Evolutionary conservation across 2,888 invertebrate genomes (phyloP), one percentile per base, ranked within the genome.

Genomic region (Cheilosia grossa): DNA sequence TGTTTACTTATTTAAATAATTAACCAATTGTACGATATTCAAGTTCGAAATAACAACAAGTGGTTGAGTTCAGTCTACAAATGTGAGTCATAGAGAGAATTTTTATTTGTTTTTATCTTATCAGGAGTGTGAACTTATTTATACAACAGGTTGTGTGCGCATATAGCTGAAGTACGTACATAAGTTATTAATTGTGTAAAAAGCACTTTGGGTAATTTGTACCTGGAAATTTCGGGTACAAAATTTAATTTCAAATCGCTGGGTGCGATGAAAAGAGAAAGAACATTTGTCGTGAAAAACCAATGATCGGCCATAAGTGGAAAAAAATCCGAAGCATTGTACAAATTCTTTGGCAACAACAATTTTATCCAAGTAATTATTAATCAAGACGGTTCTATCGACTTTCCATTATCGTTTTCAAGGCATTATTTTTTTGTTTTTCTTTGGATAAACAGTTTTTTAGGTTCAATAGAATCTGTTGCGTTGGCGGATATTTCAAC

Each of bases 101-200:
- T n/a, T 33, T 21, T 54, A 40, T 66, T 74, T 58, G 64, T 21
- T 56, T 64, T 74, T 74, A 74, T 74, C 74, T 74, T 74, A 74
- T 74, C 74, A 56, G 56, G 13, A n/a, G 27, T 17, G 37, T 24
- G 64, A 66, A 58, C 37, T 40, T 74, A 66, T 58, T 74, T 56
- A 64, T 56, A 64, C 74, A 74, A 66, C 64, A 56, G 49, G 74
- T 40, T 54, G 37, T 27, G 33, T 33, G 44, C 5, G 21, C 33
- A 40, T 53, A 24, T 47, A 17, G 58, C n/a, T 58, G 40, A 70
- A 49, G 33, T 58, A 70, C 33, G 33, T 9, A 33, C 33, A 10
- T 13, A 37, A 70, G 51, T 49, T 49, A 51, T 40, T 70, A 70
- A 70, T 70, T 49, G 70, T 70, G 59, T 70, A 59, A 15, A 51